A percentile compares a stretch with the other conserved stretches of the same genome.
These are phyloP conservation scores for Ophion slaviceki DNA, from an alignment of 2,888 invertebrate genomes.

Conservation along the genomic window DNA sequence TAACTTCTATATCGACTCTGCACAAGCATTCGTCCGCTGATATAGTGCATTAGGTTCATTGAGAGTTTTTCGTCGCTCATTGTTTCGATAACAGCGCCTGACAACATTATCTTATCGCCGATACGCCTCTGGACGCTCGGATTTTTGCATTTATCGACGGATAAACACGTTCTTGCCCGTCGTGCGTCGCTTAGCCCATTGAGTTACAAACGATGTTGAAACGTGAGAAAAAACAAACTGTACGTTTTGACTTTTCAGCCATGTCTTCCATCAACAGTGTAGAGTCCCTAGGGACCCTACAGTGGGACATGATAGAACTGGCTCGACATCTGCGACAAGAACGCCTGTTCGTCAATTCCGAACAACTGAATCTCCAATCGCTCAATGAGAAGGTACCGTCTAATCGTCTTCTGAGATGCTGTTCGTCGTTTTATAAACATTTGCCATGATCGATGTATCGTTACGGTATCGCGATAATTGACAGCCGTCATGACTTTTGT, in stretches of 20 bases:
- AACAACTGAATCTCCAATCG: slow-evolving; percentile 91
- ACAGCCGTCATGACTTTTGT: slow-evolving; percentile 31
- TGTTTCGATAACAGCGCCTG: neutral
- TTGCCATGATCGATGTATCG: neutral
- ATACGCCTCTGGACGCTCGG: neutral
- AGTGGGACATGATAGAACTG: slow-evolving; percentile 86
- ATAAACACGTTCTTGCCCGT: slow-evolving; percentile 19
- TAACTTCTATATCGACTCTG: slow-evolving; percentile 18
- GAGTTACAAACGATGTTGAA: neutral
- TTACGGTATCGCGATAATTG: neutral
- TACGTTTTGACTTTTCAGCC: slow-evolving; percentile 62
- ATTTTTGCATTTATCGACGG: slow-evolving; percentile 1
- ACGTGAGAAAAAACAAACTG: neutral
- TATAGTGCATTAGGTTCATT: neutral
- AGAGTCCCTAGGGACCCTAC: slow-evolving; percentile 80
- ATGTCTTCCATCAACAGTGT: slow-evolving; percentile 82
- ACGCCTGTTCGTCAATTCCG: slow-evolving; percentile 93
- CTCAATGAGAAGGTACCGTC: slow-evolving; percentile 88
- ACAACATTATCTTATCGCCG: slow-evolving; percentile 13
- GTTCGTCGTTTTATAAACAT: no score
- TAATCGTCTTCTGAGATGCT: neutral
- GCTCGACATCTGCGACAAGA: slow-evolving; percentile 91
- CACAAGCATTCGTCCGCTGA: neutral
- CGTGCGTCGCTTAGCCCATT: neutral
- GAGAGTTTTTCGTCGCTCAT: neutral